Evolutionary conservation across 2,888 invertebrate genomes (phyloP), one percentile per base, ranked within the genome.

Genomic region (Electrophaes corylata): DNA sequence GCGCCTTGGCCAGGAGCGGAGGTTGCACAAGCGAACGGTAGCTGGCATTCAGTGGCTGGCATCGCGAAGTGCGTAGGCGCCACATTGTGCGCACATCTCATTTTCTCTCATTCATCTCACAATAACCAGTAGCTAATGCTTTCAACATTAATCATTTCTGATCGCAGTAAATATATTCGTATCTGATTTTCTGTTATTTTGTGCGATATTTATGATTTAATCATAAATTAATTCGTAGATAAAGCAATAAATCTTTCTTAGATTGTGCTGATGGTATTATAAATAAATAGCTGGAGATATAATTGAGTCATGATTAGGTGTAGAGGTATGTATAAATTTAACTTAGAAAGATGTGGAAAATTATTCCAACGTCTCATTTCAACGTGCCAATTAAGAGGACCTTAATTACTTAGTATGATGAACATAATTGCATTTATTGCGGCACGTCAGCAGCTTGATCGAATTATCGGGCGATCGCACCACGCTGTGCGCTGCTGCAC

Each of bases 51-150:
- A 69, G 65, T 76, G 54, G 69, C 70, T 73, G 80, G 76, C 81
- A 78, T 79, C 75, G 74, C 75, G 69, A 66, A 66, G 62, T 77
- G 87, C 84, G 84, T 84, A 81, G 81, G 84, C 72, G 73, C 69
- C 67, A 77, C 78, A 85, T 88, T 89, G 85, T 89, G 71, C 57
- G 73, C 79, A 69, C 83, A 83, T 81, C 86, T 87, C 85, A 86
- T 87, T 85, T 83, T 81, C 84, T 83, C 73, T 76, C 76, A 83
- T 85, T 87, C 77, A 84, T 80, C 64, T 73, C 72, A 73, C 72
- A 72, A 68, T 72, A 76, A 79, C 79, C 83, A 80, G 86, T 83
- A 87, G 83, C 84, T 69, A 71, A 72, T 70, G 69, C 71, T 70
- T 71, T 76, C 73, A 72, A 76, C 79, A 85, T 86, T 83, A 82